Percentiles rank a stretch among this genome's conserved stretches.
These are phyloP conservation scores for Leucophenga montana DNA, from an alignment of 2,888 invertebrate species.

Conservation along the genomic window DNA sequence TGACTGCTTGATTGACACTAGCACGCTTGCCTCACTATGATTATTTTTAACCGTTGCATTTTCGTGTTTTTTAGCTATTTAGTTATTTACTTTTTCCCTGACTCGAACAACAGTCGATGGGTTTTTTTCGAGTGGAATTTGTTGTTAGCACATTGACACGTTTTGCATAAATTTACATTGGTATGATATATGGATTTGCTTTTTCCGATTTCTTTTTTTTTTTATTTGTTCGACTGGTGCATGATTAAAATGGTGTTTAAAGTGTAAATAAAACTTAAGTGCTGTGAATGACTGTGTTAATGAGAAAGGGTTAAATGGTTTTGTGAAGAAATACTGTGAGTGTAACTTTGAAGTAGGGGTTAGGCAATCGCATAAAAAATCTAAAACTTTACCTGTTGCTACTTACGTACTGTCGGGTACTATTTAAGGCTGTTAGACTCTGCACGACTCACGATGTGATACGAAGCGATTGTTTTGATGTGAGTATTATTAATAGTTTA, in stretches of 20 bases:
- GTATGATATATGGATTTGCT: conserved; percentile 35
- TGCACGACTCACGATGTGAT: too few species aligned
- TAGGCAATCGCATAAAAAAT: too few species aligned
- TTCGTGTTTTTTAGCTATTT: conserved; percentile 34
- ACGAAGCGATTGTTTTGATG: too few species aligned
- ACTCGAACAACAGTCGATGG: neutral
- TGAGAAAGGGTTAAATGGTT: too few species aligned
- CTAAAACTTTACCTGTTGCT: too few species aligned
- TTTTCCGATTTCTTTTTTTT: too few species aligned
- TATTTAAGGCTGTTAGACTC: too few species aligned
- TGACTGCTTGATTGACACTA: conserved; percentile 37
- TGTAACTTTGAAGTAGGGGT: too few species aligned
- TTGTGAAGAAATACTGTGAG: too few species aligned
- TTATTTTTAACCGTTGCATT: conserved; percentile 35
- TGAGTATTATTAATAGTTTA: too few species aligned
- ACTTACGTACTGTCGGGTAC: too few species aligned
- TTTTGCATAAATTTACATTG: conserved; percentile 68
- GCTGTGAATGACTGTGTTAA: neutral
- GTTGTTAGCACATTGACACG: conserved; percentile 68
- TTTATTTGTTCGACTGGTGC: too few species aligned
- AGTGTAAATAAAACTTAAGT: conserved; percentile 1
- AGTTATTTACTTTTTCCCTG: conserved; percentile 23
- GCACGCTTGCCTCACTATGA: conserved; percentile 35
- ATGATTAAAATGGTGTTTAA: neutral
- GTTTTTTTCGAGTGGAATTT: conserved; percentile 34